phyloP scores from a whole-genome alignment of 2,888 invertebrate genomes.

The Trimorus sp. region DNA sequence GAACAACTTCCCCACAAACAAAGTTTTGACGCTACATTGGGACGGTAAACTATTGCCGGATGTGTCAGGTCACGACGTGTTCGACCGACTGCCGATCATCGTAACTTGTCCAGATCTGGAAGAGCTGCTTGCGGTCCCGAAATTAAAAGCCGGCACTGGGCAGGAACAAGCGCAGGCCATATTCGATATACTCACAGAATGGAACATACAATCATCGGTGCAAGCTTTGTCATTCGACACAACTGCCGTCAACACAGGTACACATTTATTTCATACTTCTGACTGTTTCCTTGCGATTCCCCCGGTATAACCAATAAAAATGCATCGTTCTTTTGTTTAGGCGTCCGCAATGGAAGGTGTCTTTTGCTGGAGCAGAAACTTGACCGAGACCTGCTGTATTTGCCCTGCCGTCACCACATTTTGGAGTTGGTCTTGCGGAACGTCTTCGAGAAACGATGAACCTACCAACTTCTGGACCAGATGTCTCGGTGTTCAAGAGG shows the following conservation, averaged over 20 bases:
- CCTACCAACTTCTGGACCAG: constrained; percentile 51
- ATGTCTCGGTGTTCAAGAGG: constrained; percentile 44
- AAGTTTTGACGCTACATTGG: too few relatives aligned
- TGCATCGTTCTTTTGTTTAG: constrained; percentile 41
- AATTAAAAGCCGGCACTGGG: too few relatives aligned
- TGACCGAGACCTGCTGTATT: constrained; percentile 63
- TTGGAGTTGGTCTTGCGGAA: constrained; percentile 68
- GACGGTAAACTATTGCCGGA: too few relatives aligned
- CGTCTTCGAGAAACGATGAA: constrained; percentile 67
- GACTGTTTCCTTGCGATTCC: too few relatives aligned
- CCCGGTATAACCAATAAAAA: not conserved
- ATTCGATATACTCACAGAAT: too few relatives aligned
- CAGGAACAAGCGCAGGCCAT: too few relatives aligned
- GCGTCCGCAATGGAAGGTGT: constrained; percentile 66
- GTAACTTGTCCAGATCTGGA: too few relatives aligned
- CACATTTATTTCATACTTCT: too few relatives aligned
- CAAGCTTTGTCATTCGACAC: constrained; percentile 69
- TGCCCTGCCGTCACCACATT: constrained; percentile 72
- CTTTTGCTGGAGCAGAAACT: constrained; percentile 68
- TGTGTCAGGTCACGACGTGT: too few relatives aligned
- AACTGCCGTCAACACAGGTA: constrained; percentile 33
- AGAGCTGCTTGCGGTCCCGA: too few relatives aligned
- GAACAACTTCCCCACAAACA: too few relatives aligned
- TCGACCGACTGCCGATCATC: too few relatives aligned
- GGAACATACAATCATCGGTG: not conserved